A percentile compares a stretch with the other conserved stretches of the same genome.
Conservation (phyloP, 2,888 invertebrate genomes). For the Ophraella communa region DNA sequence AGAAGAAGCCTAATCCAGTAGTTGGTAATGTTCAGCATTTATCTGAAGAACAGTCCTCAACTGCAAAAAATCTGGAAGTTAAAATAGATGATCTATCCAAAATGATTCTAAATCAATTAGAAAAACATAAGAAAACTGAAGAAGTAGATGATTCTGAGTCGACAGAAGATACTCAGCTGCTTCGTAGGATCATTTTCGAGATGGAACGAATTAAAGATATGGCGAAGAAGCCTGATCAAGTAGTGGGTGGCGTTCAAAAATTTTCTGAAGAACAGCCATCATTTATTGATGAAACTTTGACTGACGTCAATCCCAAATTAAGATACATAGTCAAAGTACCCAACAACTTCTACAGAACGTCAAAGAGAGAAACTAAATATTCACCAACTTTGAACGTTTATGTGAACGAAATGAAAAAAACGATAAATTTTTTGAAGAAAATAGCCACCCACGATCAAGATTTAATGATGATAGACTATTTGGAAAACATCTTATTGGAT, state of each 20-base stretch:
- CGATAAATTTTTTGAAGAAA: background rate
- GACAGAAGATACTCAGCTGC: background rate
- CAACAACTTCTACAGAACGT: slow-evolving; percentile 17
- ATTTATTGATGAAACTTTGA: no score
- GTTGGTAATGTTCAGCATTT: no score
- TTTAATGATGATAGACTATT: background rate
- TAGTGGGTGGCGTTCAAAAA: background rate
- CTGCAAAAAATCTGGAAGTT: no score
- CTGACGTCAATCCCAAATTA: slow-evolving; percentile 5
- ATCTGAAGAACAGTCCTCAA: no score
- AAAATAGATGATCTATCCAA: background rate
- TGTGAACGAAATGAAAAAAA: background rate
- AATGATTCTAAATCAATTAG: background rate
- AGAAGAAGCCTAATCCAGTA: no score
- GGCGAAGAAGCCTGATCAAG: background rate
- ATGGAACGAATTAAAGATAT: background rate
- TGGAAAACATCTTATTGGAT: background rate
- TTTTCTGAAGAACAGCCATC: background rate
- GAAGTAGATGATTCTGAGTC: background rate
- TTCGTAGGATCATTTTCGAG: no score
- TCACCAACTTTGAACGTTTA: background rate
- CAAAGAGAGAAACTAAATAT: slow-evolving; percentile 1
- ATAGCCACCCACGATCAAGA: background rate
- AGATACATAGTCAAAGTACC: slow-evolving; percentile 31
- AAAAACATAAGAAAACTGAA: background rate